These are phyloP conservation scores for Triops cancriformis DNA, from an alignment of 1,140 invertebrate genomes.

Conservation along the genomic window DNA sequence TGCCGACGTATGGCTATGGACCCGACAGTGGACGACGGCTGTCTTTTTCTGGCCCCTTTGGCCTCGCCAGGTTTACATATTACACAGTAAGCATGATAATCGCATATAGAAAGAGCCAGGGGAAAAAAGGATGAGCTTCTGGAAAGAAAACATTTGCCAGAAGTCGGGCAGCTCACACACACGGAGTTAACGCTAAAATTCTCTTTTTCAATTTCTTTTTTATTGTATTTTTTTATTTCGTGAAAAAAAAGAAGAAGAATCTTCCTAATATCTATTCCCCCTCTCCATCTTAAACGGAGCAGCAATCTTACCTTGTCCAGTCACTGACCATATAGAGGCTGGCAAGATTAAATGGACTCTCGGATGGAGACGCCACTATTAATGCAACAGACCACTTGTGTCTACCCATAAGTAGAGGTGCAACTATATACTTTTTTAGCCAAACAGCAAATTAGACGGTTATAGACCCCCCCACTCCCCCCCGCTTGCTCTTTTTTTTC, in stretches of 20 bases:
- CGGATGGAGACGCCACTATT: slow-evolving; percentile 8
- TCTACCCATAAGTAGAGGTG: slow-evolving; percentile 13
- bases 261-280: not conserved
- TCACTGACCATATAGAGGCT: slow-evolving; percentile 5
- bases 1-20: not conserved
- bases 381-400: slow-evolving; percentile 13
- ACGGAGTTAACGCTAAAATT: too few species aligned
- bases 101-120: not conserved
- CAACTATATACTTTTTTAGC: not conserved
- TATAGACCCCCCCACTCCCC: too few species aligned
- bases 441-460: slow-evolving; percentile 1
- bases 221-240: not conserved
- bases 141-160: not conserved
- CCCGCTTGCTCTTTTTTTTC: too few species aligned
- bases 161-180: too few species aligned
- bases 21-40: not conserved
- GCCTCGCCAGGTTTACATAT: not conserved
- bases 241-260: too few species aligned
- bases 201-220: not conserved
- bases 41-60: not conserved
- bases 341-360: slow-evolving; percentile 9
- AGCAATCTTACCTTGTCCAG: slow-evolving; percentile 13
- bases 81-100: not conserved
- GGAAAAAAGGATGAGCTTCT: not conserved
- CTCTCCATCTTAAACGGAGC: not conserved